Evolutionary conservation across 2,797 vertebrate species (phyloP).

Genomic region (Trematomus bernacchii): DNA sequence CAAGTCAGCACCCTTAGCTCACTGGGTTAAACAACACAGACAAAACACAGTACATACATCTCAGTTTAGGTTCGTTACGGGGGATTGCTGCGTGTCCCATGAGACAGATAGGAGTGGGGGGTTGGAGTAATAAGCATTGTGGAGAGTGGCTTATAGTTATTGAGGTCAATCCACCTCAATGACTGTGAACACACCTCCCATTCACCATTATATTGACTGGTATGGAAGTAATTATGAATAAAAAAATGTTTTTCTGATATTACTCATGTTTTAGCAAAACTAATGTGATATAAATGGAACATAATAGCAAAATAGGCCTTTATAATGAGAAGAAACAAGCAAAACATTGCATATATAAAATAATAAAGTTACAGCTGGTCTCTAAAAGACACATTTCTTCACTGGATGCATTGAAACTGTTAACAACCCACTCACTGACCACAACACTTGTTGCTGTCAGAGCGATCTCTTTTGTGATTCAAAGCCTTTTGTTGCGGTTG

Average conservation of each 20-base stretch:
- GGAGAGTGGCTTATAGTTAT: constrained; percentile 49
- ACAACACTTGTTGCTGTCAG: constrained; percentile 39
- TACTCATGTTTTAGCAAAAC: not conserved
- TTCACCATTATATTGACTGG: constrained; percentile 26
- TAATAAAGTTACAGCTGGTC: constrained; percentile 9
- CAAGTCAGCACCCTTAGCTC: not conserved
- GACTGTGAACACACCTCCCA: constrained; percentile 54
- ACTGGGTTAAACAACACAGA: not conserved
- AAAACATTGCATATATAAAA: not conserved
- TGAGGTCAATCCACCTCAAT: constrained; percentile 68
- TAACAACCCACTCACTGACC: constrained; percentile 22
- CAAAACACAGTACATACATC: constrained; percentile 3
- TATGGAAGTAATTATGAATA: constrained; percentile 6
- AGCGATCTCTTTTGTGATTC: constrained; percentile 20
- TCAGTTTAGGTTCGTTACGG: constrained; percentile 20
- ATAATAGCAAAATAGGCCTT: not conserved
- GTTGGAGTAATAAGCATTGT: constrained; percentile 19
- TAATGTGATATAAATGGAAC: not conserved
- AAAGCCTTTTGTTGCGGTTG: constrained; percentile 37
- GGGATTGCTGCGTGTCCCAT: constrained; percentile 22
- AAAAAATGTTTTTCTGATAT: not conserved
- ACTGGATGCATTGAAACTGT: constrained; percentile 24
- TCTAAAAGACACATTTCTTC: constrained; percentile 3
- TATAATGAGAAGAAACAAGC: not conserved
- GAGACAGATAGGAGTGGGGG: constrained; percentile 13